Base-by-base conservation (phyloP, 2,888 invertebrate species). In the Peribatodes rhomboidaria region DNA sequence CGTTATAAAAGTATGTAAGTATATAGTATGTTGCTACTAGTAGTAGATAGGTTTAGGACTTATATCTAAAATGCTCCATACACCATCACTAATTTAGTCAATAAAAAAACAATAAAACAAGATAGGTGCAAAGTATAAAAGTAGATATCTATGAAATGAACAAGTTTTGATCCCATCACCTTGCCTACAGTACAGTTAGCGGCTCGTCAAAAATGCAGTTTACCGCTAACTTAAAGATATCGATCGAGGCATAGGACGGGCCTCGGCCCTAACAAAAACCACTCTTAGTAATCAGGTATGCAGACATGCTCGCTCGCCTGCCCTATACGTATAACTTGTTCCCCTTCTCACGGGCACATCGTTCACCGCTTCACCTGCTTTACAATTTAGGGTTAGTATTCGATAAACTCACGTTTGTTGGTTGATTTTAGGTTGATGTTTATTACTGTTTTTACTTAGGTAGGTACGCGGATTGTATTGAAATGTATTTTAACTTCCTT, bases 131-230 rank as follows among this genome's bases (percentile, higher is more conserved):
- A 33, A 18, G 18, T 18, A 33, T n/a, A 49, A 49, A 14, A 33
- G 35, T 10, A 4, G 18, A 18, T n/a, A n/a, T 18, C 27, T 20
- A 33, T 16, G 49, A 16, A 11, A 46, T 46, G 22, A 31, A 35
- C 16, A 46, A 14, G 33, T 52, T 39, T 55, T 18, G 14, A 20
- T 16, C 27, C 59, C 59, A 52, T 41, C 41, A 39, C 18, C 18
- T 44, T 41, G 18, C 59, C 55, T 61, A 54, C 11, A 49, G 50
- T 63, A 69, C 69, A 61, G 66, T 64, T 73, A 67, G 59, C 70
- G 68, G 70, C 71, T 73, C 67, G 39, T 63, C 69, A 76, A 81
- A 79, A 79, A 80, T 80, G 80, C 80, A 80, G 79, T 77, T 73
- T 76, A 79, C 80, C 81, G 81, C 79, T 81, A 80, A 68, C 47